Evolutionary conservation across 2,113 vertebrate species (phyloP).

Genomic region (Takifugu flavidus): DNA sequence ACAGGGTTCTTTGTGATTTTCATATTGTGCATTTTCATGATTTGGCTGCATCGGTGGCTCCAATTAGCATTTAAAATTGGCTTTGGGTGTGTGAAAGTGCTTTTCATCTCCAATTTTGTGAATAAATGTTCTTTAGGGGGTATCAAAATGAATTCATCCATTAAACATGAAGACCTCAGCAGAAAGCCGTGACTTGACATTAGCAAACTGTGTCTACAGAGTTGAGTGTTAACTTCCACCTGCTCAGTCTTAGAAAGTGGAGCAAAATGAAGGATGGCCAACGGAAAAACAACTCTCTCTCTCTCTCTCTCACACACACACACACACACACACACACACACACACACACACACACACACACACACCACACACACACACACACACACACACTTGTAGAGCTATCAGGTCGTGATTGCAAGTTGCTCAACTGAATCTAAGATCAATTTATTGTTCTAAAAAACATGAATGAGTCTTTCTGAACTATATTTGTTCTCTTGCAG

Average conservation of each 20-base stretch:
- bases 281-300: too few species aligned
- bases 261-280: too few species aligned
- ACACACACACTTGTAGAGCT: background rate
- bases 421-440: background rate
- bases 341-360: too few species aligned
- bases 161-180: background rate
- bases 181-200: background rate
- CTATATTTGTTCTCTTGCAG: background rate
- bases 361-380: background rate
- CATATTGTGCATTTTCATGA: background rate
- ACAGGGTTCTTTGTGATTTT: background rate
- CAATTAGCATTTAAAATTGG: slow-evolving; percentile 1
- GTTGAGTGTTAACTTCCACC: too few species aligned
- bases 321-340: too few species aligned
- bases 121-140: background rate
- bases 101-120: background rate
- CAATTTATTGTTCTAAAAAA: background rate
- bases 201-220: background rate
- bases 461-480: background rate
- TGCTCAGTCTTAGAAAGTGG: too few species aligned
- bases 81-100: background rate
- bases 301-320: too few species aligned
- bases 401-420: background rate
- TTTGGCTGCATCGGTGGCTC: background rate
- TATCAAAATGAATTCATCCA: background rate